Base-by-base conservation (phyloP, 2,888 invertebrate species). In the Pyrocoelia pectoralis region DNA sequence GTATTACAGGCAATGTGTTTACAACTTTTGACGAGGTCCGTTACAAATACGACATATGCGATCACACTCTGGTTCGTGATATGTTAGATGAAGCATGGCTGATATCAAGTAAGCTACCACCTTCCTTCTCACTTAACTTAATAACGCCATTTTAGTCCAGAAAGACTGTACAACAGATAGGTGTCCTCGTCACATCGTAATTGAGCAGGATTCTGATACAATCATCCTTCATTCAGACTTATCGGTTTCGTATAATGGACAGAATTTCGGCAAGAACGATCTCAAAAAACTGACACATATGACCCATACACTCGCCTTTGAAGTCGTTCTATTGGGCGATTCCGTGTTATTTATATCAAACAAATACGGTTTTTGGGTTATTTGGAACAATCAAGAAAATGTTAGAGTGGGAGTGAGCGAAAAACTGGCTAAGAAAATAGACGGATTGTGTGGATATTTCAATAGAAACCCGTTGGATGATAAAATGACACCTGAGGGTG, bases 361-460 rank as follows among this genome's bases (percentile, higher is more conserved):
- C 63, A 84, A 84, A 59, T 89, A 91, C 72, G 89, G 90, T 56
- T 93, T 92, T 76, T 91, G 89, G 82, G 86, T 92, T 1, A 84
- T 89, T 1, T 91, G 91, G 82, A 89, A 87, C 73, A 83, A 84
- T 2, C 86, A 88, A 54, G 88, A 88, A 2, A 76, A 80, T 53
- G 75, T 76, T 0, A 91, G 89, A 79, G 84, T 94, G 69, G 91
- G 90, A 66, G 89, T 93, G 50, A 84, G 86, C 0, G 86, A 86
- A 54, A 86, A 86, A 70, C 83, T 88, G 69, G 77, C 82, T 63
- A 84, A 86, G 8, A 83, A 85, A 41, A 89, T 94, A 0, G 91
- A 92, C 73, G 94, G 94, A 0, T 81, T 94, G 8, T 95, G 94
- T 76, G 94, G 94, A 1, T 88, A 86, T 62, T 92, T 87, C 77